phyloP scores from a whole-genome alignment of 2,888 invertebrate species.

The Dione vanillae region DNA sequence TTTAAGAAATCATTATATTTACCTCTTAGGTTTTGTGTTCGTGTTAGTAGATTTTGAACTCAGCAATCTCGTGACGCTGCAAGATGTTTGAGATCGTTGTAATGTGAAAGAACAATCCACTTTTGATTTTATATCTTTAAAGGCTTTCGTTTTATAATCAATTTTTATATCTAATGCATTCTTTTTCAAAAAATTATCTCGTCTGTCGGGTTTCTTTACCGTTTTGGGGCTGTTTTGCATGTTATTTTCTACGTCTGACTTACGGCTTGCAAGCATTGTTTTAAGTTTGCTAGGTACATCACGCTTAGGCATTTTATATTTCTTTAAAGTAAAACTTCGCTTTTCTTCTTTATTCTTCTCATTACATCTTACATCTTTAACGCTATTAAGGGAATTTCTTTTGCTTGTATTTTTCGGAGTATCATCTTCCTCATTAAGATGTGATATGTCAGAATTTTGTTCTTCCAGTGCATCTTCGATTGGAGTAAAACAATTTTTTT shows the following conservation, averaged over 20 bases:
- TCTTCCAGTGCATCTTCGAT: constrained; percentile 62
- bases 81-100: constrained; percentile 79
- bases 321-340: constrained; percentile 84
- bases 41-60: constrained; percentile 74
- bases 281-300: constrained; percentile 91
- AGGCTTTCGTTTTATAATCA: constrained; percentile 88
- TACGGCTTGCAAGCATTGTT: constrained; percentile 86
- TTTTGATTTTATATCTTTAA: constrained; percentile 95
- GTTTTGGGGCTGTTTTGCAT: constrained; percentile 85
- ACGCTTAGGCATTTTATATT: constrained; percentile 91
- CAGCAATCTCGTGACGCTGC: constrained; percentile 77
- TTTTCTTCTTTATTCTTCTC: constrained; percentile 83
- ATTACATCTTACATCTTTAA: constrained; percentile 65
- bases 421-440: constrained; percentile 62
- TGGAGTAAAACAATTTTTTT: constrained; percentile 65
- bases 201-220: constrained; percentile 86
- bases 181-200: constrained; percentile 85
- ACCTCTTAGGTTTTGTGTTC: constrained; percentile 81
- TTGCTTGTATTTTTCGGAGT: constrained; percentile 74
- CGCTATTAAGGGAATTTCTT: constrained; percentile 75
- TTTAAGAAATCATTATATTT: constrained; percentile 31
- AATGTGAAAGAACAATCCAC: constrained; percentile 85
- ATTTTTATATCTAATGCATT: constrained; percentile 89
- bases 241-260: constrained; percentile 79
- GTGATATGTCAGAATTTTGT: constrained; percentile 57